Percentiles rank a stretch among this genome's conserved stretches.
Conservation (phyloP, 37 sponge, comb jelly and placozoan species). For the Tethya wilhelma region DNA sequence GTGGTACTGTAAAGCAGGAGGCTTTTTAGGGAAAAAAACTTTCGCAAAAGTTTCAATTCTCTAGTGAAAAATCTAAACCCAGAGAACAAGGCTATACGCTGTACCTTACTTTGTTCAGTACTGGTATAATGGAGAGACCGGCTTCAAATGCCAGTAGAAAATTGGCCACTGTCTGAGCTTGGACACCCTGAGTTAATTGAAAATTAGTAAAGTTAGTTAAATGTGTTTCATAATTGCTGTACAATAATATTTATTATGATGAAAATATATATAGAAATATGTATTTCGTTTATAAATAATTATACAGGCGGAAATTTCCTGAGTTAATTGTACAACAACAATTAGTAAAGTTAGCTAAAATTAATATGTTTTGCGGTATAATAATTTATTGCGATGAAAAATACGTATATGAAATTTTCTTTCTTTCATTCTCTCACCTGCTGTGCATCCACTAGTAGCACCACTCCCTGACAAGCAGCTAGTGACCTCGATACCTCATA, state of each 20-base stretch:
- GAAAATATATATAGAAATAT: neutral
- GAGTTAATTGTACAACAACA: no score
- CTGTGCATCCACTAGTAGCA: constrained; percentile 93
- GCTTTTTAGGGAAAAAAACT: neutral
- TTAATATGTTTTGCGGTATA: no score
- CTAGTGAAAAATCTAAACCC: no score
- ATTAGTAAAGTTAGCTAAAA: no score
- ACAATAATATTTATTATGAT: neutral
- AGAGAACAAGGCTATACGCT: no score
- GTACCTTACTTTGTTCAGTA: constrained; percentile 89
- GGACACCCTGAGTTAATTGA: no score
- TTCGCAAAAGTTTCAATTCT: no score
- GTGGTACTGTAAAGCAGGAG: neutral
- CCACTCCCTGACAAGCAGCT: constrained; percentile 90
- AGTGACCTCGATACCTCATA: constrained; percentile 97
- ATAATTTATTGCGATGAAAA: no score
- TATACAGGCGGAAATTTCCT: no score
- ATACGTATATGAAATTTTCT: no score
- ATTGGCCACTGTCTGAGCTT: constrained; percentile 97
- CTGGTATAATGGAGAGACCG: constrained; percentile 83
- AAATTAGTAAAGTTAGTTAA: neutral
- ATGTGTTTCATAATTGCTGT: neutral
- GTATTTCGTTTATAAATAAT: neutral
- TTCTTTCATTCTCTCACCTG: no score
- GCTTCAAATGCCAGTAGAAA: constrained; percentile 79